Base-by-base conservation (phyloP, 2,797 vertebrate genomes). In the Leptatherina wallacei region DNA sequence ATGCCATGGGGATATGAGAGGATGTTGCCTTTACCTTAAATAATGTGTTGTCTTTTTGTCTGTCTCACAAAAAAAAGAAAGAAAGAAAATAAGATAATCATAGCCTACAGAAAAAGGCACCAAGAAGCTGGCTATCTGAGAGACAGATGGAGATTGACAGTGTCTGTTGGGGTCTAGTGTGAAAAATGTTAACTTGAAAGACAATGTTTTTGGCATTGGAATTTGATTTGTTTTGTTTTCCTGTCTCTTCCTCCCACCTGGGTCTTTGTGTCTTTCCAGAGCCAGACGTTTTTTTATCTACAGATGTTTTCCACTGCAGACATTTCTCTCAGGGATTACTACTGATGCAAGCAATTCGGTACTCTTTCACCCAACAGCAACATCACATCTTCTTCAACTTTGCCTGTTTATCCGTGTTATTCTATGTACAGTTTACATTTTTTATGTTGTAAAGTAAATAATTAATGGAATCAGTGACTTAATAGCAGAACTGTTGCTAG, bases 161-260 rank as follows among this genome's bases (percentile, higher is more conserved):
- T 2, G 42, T 78, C 66, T 73, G 16, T 72, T 76, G 35, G 72
- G 49, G 36, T 74, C 30, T 74, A 57, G 60, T 74, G 78, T 65
- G 62, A 81, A 57, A 62, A 71, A 36, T 55, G 54, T 61, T 54
- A 67, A 55, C 18, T 51, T 68, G 22, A 76, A 66, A 81, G 60
- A 71, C 40, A 64, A 13, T n/a, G 7, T 52, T 78, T 75, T 77
- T 81, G 76, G 81, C 82, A 60, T 54, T 65, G 9, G 57, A 62
- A 52, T 75, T 78, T 82, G 75, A 88, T 61, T 73, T 75, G 61
- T 81, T 83, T 85, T 84, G 77, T 84, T 87, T 80, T 71, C 54
- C 52, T 63, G 64, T 84, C 75, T 69, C 1, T 72, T 36, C 44
- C 66, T 74, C 62, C 47, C 14, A 56, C 65, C 79, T 73, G 70